A percentile compares a stretch with the other conserved stretches of the same genome.
Conservation (phyloP, 1,140 invertebrate genomes). For the Globodera rostochiensis region DNA sequence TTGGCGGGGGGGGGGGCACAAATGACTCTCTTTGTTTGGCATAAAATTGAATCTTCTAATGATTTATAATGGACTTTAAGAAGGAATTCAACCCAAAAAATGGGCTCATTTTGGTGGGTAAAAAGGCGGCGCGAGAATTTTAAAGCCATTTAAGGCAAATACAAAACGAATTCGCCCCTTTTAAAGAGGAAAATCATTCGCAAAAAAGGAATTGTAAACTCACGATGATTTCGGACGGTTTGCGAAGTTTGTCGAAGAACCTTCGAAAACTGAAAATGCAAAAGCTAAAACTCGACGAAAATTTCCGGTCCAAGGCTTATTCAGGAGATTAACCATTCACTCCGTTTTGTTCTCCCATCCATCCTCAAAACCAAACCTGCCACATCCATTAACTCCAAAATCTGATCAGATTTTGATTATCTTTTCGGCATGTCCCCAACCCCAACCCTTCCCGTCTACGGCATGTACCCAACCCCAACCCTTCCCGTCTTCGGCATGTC, state of each 20-base stretch:
- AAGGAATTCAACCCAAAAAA: neutral
- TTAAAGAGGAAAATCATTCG: neutral
- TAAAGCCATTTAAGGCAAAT: no score
- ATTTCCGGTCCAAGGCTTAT: no score
- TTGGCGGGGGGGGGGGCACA: no score
- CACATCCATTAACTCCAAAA: no score
- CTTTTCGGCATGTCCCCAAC: neutral
- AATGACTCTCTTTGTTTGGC: no score
- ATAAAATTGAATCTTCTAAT: neutral
- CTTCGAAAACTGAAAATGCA: conserved; percentile 41
- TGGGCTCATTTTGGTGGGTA: neutral
- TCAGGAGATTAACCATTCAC: no score
- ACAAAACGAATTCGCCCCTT: no score
- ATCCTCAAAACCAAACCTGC: no score
- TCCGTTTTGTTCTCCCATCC: no score
- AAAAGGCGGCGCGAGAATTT: no score
- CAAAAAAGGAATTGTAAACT: neutral
- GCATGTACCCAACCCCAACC: neutral
- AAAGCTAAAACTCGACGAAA: no score
- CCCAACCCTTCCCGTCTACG: neutral
- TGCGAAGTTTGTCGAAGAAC: conserved; percentile 54
- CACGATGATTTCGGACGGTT: conserved; percentile 46
- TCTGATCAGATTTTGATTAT: no score
- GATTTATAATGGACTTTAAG: neutral
- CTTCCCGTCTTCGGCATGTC: neutral